Base-by-base conservation (phyloP, 2,113 vertebrate genomes). In the Leuciscus idus region DNA sequence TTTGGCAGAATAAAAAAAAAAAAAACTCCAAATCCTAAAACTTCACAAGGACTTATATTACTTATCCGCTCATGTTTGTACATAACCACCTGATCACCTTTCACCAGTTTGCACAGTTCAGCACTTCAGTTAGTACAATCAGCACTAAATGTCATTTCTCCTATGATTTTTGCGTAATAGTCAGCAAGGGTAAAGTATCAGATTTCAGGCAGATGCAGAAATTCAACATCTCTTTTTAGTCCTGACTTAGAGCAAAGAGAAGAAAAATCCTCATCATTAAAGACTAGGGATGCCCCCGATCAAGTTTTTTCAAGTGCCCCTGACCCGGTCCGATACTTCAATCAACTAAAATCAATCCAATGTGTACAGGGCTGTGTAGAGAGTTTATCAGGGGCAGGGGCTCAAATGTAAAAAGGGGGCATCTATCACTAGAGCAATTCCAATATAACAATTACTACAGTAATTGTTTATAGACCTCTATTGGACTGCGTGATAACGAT, bases 41-140 rank as follows among this genome's bases (percentile, higher is more conserved):
- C 23, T 61, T 30, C 8, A 36, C 26, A 50, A 84, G 76, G 83
- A 59, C n/a, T n/a, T n/a, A n/a, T n/a, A n/a, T n/a, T n/a, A 30
- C 64, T 33, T 30, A 68, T 68, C 28, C 6, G 0, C 66, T 68
- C 17, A 66, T 15, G 83, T 26, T 68, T 23, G 30, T 23, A 55
- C 13, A 43, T 62, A 21, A 78, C 8, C 46, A 43, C 21, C 23
- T 50, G 62, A 61, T 72, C 50, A 12, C 57, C 39, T 72, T 80
- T 72, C 62, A 43, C 23, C 0, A 2, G 13, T 68, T 70, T 64
- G 55, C 70, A 75, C 55, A 11, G 28, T 73, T 83, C 43, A 78
- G 61, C 59, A 39, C 28, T 50, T 52, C 57, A 50, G 50, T 10
- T 46, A 13, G 57, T 21, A 48, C n/a, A 28, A 1, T 81, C 39